phyloP scores from a whole-genome alignment of 2,888 invertebrate genomes.

The Tanypteryx hageni region DNA sequence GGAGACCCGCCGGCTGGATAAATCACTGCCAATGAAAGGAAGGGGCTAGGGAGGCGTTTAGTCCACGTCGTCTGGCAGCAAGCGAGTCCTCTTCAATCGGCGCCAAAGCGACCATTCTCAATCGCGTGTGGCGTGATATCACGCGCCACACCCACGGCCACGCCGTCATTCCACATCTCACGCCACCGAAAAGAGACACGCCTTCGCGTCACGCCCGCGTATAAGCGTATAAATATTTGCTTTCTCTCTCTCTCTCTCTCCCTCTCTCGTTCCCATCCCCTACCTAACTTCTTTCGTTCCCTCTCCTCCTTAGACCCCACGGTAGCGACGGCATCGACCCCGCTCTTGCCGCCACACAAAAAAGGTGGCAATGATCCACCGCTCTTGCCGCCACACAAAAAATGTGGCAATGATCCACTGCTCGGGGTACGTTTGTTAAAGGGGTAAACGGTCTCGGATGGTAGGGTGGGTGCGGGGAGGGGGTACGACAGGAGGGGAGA shows the following conservation, averaged over 20 bases:
- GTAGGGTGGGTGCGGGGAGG: background rate
- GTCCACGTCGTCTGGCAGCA: conserved; percentile 32
- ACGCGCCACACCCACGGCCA: conserved; percentile 6
- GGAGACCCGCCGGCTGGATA: background rate
- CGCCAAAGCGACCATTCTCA: conserved; percentile 14
- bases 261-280: background rate
- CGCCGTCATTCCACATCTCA: background rate
- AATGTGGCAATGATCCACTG: background rate
- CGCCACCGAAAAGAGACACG: conserved; percentile 31
- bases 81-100: conserved; percentile 1
- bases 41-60: background rate
- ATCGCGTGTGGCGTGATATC: conserved; percentile 32
- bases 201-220: conserved; percentile 19
- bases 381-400: too few relatives aligned
- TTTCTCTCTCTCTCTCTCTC: background rate
- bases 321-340: background rate
- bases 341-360: background rate
- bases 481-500: background rate
- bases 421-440: background rate
- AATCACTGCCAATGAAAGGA: background rate
- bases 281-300: too few relatives aligned
- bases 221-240: conserved; percentile 32
- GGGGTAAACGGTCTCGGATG: background rate
- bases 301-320: too few relatives aligned
- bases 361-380: background rate